Percentiles rank a stretch among this genome's conserved stretches.
These are phyloP conservation scores for Geopemphigus sp. DNA, from an alignment of 1,140 invertebrate species.

Conservation along the genomic window DNA sequence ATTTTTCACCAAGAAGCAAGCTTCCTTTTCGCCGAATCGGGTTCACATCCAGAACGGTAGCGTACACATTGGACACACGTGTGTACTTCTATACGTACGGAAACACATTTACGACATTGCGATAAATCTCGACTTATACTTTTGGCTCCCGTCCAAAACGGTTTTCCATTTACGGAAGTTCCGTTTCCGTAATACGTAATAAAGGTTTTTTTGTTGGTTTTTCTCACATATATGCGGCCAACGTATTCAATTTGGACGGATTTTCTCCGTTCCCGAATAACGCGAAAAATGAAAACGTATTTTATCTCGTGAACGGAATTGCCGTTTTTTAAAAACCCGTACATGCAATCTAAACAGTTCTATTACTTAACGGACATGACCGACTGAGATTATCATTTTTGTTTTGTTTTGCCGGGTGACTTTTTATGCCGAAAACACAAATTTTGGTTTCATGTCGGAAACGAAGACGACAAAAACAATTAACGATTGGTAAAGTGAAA, in stretches of 20 bases:
- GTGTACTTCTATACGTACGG: neutral
- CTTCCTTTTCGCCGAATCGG: neutral
- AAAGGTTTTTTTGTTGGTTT: neutral
- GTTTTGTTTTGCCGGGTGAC: too few species aligned
- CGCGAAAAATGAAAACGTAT: neutral
- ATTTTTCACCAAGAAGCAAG: neutral
- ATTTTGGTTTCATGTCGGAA: too few species aligned
- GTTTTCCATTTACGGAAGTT: slow-evolving; percentile 23
- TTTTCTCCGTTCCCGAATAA: neutral
- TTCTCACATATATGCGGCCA: too few species aligned
- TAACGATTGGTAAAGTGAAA: too few species aligned
- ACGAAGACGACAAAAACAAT: too few species aligned
- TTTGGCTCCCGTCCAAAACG: slow-evolving; percentile 26
- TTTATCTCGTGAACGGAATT: neutral
- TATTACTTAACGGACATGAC: too few species aligned
- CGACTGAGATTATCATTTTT: too few species aligned
- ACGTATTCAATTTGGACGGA: neutral
- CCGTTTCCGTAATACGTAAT: neutral
- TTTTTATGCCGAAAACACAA: too few species aligned
- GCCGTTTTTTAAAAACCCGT: neutral
- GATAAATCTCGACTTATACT: slow-evolving; percentile 8
- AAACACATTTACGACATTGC: slow-evolving; percentile 3
- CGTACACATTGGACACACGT: neutral
- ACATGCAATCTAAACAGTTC: neutral
- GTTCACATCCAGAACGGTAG: neutral